phyloP scores from a whole-genome alignment of 2,113 vertebrate genomes.

The Turdus rufiventris region DNA sequence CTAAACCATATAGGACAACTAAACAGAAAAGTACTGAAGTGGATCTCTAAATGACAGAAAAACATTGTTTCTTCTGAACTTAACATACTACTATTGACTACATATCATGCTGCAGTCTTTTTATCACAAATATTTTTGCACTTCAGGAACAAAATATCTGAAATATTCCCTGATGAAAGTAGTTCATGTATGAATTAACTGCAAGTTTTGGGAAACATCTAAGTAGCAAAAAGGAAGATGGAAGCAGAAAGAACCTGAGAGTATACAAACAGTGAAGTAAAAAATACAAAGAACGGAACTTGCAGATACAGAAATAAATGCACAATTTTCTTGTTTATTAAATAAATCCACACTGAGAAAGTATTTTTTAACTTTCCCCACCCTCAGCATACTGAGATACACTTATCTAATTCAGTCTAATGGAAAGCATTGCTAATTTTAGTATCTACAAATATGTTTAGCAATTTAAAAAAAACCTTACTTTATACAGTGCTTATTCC shows the following conservation, averaged over 20 bases:
- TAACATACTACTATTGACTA: neutral
- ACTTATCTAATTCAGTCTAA: neutral
- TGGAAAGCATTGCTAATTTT: neutral
- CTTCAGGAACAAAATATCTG: conserved; percentile 8
- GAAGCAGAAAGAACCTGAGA: neutral
- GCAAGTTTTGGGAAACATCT: neutral
- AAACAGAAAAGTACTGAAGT: conserved; percentile 67
- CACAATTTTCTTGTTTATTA: neutral
- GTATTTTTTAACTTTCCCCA: neutral
- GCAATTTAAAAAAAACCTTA: neutral
- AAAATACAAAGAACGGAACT: neutral
- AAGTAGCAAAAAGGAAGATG: neutral
- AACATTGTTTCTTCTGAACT: conserved; percentile 48
- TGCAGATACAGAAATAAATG: neutral
- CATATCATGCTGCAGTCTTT: neutral
- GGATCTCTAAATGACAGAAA: conserved; percentile 32
- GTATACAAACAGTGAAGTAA: neutral
- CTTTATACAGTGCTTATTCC: neutral
- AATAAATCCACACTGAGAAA: neutral
- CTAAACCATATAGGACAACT: conserved; percentile 59
- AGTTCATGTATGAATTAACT: neutral
- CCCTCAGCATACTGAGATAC: neutral
- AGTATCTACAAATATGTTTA: neutral
- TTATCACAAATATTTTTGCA: neutral
- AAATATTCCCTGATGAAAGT: neutral